These are phyloP conservation scores for Sialis lutaria DNA, from an alignment of 2,888 invertebrate genomes.

Conservation along the genomic window DNA sequence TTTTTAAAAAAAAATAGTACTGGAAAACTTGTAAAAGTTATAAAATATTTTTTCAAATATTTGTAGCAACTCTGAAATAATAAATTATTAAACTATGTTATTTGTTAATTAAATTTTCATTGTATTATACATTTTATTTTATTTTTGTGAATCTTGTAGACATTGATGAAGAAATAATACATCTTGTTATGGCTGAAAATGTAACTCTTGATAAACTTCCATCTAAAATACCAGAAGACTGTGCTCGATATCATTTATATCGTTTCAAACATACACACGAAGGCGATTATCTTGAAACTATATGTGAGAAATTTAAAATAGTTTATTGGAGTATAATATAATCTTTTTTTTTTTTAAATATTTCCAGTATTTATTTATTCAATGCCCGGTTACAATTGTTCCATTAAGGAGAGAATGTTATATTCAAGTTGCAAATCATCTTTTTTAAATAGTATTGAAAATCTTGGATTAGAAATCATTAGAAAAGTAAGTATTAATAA, in stretches of 20 bases:
- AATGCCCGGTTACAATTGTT: conserved; percentile 91
- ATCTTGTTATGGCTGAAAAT: conserved; percentile 57
- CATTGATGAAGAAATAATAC: conserved; percentile 71
- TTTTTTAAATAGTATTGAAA: conserved; percentile 66
- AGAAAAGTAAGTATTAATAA: conserved; percentile 54
- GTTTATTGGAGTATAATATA: conserved; percentile 6
- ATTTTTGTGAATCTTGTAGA: conserved; percentile 30
- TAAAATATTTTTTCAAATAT: too few relatives aligned
- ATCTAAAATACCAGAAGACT: conserved; percentile 64
- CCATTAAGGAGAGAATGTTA: conserved; percentile 95
- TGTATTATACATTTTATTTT: too few relatives aligned
- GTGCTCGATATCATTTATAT: conserved; percentile 82
- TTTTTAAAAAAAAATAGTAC: too few relatives aligned
- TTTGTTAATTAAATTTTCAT: too few relatives aligned
- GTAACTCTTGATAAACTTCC: conserved; percentile 45
- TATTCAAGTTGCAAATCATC: conserved; percentile 96
- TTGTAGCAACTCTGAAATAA: too few relatives aligned
- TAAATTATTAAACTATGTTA: too few relatives aligned
- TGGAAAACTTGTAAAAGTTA: too few relatives aligned
- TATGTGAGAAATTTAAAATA: conserved; percentile 3
- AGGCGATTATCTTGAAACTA: conserved; percentile 62
- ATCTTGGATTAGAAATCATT: conserved; percentile 56
- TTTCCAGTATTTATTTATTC: conserved; percentile 89
- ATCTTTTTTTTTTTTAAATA: conserved; percentile 6
- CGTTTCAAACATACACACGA: conserved; percentile 85